Base-by-base conservation (phyloP, 2,888 invertebrate species). In the Villa cingulata region DNA sequence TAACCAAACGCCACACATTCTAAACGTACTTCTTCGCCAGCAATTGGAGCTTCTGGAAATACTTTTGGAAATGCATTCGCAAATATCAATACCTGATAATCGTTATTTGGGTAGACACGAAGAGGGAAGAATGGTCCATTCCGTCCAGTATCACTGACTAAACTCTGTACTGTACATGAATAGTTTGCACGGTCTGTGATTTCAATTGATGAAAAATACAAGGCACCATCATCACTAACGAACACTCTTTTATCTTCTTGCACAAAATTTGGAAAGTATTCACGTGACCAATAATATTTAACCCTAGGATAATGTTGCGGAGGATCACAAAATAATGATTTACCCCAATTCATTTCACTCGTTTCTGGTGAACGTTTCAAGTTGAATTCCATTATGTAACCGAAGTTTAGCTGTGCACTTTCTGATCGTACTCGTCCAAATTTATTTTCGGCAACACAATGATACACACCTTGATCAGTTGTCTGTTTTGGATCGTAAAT, bases 1-100 rank as follows among this genome's bases (percentile, higher is more conserved):
- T 94, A 94, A 66, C 95, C 96, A 74, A 91, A 94, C 3, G 92
- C 91, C 55, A 96, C 78, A 71, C 96, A 97, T 72, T 97, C 96
- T 45, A 97, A 69, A 51, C 89, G 75, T 16, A 95, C 88, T 67
- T 91, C 86, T 60, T 88, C 82, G 0, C 92, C 94, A 18, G 88
- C 89, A 51, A 84, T 72, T 0, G 95, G 92, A 19, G 91, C 89
- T 64, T 90, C 90, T 0, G 96, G 96, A 62, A 92, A 96, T 1
- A 87, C 82, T 72, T 92, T 94, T 0, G 96, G 96, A 58, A 97
- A 97, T 59, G 88, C 89, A 63, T 90, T 91, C 0, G 94, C 86
- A 61, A 96, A 94, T 61, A 89, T 86, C 37, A 96, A 71, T 53
- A 89, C 86, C 61, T 94, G 91, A 60, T 85, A 89, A 65, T 88